Evolutionary conservation across 2,113 vertebrate genomes (phyloP).

Genomic region (Cottus gobio): DNA sequence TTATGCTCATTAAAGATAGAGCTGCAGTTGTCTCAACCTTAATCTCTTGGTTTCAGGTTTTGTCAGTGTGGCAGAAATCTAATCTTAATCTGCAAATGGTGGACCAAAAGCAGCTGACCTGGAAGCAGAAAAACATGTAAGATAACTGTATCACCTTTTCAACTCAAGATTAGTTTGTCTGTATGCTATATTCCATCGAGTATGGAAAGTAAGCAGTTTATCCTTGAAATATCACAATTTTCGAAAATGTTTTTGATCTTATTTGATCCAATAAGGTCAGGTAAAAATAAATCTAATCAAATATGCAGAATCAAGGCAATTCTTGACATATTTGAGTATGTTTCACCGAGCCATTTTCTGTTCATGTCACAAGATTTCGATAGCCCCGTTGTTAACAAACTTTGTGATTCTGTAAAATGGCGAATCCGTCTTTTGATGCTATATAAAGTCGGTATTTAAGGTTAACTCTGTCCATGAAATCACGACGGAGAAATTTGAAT

Average conservation of each 20-base stretch:
- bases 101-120: conserved; percentile 85
- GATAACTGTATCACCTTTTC: conserved; percentile 24
- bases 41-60: conserved; percentile 83
- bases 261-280: not conserved
- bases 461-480: not conserved
- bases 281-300: not conserved
- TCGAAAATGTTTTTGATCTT: not conserved
- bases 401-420: not conserved
- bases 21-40: not conserved
- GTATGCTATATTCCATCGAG: not conserved
- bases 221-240: not conserved
- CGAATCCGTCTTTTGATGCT: not conserved
- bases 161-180: not conserved
- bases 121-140: conserved; percentile 90
- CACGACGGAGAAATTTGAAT: not conserved
- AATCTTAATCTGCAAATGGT: conserved; percentile 86
- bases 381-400: not conserved
- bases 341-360: not conserved
- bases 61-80: conserved; percentile 85
- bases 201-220: not conserved
- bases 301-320: not conserved
- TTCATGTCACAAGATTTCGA: not conserved
- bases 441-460: not conserved
- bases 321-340: not conserved
- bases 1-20: not conserved